A percentile compares a stretch with the other conserved stretches of the same genome.
phyloP scores from a whole-genome alignment of 2,113 vertebrate genomes.

The Cebidichthys violaceus region DNA sequence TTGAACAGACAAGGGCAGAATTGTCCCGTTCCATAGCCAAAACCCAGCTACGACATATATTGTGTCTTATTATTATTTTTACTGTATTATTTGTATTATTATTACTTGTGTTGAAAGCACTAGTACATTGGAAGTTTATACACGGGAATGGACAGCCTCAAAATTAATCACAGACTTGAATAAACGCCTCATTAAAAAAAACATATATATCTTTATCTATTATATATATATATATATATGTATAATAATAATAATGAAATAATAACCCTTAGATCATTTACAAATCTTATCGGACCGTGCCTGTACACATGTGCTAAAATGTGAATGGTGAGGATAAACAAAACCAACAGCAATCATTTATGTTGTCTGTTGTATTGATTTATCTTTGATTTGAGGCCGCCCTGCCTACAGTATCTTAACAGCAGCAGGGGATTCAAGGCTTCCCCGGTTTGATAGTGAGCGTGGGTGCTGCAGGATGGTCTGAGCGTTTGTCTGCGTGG shows the following conservation, averaged over 20 bases:
- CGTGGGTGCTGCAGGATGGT: slow-evolving; percentile 61
- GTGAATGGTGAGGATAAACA: neutral
- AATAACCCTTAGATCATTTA: neutral
- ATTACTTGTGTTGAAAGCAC: neutral
- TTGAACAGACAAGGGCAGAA: neutral
- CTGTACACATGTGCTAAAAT: neutral
- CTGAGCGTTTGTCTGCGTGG: slow-evolving; percentile 34
- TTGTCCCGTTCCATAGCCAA: neutral
- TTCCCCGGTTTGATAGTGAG: slow-evolving; percentile 62
- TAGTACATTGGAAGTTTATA: neutral
- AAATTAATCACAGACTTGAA: neutral
- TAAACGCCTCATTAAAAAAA: neutral
- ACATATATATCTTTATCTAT: neutral
- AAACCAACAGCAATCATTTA: neutral
- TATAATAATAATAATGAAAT: neutral
- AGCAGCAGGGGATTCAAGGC: slow-evolving; percentile 51
- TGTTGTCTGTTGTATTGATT: neutral
- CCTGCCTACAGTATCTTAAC: neutral
- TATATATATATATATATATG: neutral
- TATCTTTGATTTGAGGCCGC: neutral
- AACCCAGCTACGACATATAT: neutral
- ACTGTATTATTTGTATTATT: neutral
- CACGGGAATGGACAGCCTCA: neutral
- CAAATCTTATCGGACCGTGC: neutral
- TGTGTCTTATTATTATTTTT: neutral